These are phyloP conservation scores for Tenthredo amoena DNA, from an alignment of 2,888 invertebrate species.

Conservation along the genomic window DNA sequence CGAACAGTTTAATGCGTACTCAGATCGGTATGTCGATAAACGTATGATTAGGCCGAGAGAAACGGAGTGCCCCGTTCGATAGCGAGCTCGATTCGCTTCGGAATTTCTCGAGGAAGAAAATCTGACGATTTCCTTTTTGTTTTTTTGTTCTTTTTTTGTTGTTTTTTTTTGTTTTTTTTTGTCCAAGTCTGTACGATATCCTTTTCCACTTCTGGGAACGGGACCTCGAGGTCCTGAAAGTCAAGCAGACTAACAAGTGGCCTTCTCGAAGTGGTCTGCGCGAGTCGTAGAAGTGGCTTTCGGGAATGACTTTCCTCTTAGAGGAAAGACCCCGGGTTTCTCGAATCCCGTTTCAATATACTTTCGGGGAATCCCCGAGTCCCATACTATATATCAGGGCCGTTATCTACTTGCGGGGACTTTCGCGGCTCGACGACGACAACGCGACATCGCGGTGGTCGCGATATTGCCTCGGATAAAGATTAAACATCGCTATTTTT, in stretches of 20 bases:
- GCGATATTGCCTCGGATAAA: neutral
- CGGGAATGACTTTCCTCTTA: neutral
- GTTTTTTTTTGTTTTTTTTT: neutral
- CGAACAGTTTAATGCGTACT: neutral
- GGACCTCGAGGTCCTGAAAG: neutral
- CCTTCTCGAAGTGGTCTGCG: neutral
- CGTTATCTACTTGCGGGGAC: neutral
- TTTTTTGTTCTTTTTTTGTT: too few species aligned
- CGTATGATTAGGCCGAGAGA: neutral
- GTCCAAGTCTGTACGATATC: neutral
- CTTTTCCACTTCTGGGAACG: neutral
- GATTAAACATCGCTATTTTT: slow-evolving; percentile 8
- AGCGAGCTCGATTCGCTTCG: neutral
- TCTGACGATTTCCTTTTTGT: neutral
- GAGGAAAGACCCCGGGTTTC: neutral
- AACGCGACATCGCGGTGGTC: neutral
- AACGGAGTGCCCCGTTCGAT: neutral
- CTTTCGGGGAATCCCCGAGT: slow-evolving; percentile 4
- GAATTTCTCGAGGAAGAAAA: neutral
- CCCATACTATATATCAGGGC: neutral
- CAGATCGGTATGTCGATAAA: neutral
- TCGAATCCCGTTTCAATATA: neutral
- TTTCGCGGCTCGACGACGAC: neutral
- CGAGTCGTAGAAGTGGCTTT: neutral
- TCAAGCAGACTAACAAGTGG: neutral